Conservation (phyloP, 2,113 vertebrate species). For the Clarias gariepinus region DNA sequence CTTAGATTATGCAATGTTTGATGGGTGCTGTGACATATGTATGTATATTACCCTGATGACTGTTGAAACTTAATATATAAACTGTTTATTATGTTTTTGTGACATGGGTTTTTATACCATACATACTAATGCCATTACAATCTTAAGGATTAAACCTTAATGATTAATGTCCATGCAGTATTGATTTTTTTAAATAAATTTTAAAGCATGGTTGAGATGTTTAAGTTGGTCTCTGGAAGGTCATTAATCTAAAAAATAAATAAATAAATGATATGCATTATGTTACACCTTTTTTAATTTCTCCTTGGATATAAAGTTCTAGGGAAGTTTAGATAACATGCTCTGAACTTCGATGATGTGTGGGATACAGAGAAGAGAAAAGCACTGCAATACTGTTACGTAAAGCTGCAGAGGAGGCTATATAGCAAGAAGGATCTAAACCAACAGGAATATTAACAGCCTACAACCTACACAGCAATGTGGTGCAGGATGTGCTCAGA, state of each 20-base stretch:
- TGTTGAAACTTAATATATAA: conserved; percentile 35
- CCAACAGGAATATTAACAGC: conserved; percentile 44
- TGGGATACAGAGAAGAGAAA: conserved; percentile 29
- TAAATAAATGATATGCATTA: neutral
- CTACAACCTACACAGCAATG: conserved; percentile 39
- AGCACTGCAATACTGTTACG: conserved; percentile 42
- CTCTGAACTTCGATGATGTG: conserved; percentile 34
- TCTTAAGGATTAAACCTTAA: conserved; percentile 7
- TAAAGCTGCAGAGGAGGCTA: conserved; percentile 54
- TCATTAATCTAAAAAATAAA: neutral
- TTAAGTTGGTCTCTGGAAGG: neutral
- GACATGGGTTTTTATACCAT: neutral
- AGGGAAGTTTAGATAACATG: conserved; percentile 21
- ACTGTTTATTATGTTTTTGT: conserved; percentile 11
- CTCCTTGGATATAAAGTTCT: conserved; percentile 20
- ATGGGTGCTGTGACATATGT: neutral
- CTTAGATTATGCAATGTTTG: conserved; percentile 19
- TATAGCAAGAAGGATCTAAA: conserved; percentile 35
- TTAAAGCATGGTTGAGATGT: neutral
- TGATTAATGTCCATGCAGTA: neutral
- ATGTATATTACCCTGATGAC: conserved; percentile 30
- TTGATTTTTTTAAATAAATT: neutral
- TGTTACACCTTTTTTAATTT: neutral
- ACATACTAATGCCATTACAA: neutral
- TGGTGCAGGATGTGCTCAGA: conserved; percentile 12